Percentiles rank a stretch among this genome's conserved stretches.
Evolutionary conservation across 2,113 vertebrate genomes (phyloP).

Genomic region (Marmota monax): DNA sequence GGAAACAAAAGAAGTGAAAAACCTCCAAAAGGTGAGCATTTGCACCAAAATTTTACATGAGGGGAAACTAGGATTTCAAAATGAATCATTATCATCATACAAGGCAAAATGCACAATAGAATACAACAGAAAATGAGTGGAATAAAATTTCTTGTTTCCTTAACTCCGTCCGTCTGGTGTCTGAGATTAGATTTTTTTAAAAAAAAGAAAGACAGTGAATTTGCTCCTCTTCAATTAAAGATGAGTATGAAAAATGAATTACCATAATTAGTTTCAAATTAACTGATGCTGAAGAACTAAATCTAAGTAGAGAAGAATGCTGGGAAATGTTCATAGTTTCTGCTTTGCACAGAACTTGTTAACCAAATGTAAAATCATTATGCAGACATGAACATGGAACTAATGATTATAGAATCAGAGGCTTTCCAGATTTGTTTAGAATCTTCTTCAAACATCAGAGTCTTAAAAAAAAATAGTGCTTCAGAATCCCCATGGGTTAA

Average conservation of each 20-base stretch:
- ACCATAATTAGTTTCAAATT: conserved; percentile 56
- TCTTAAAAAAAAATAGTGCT: not conserved
- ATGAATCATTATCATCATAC: not conserved
- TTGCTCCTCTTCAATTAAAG: conserved; percentile 35
- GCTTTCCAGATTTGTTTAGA: not conserved
- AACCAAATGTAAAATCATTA: conserved; percentile 50
- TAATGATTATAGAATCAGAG: not conserved
- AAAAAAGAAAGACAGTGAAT: not conserved
- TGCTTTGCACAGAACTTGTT: not conserved
- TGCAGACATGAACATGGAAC: not conserved
- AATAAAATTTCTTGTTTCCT: conserved; percentile 16
- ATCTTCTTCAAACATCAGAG: not conserved
- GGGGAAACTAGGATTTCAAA: not conserved
- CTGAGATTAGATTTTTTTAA: conserved; percentile 35
- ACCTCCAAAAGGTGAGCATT: not conserved
- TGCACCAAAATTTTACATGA: not conserved
- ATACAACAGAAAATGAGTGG: not conserved
- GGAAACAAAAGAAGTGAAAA: not conserved
- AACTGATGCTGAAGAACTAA: conserved; percentile 34
- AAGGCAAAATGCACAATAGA: not conserved
- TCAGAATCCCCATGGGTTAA: not conserved
- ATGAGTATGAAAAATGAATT: conserved; percentile 56
- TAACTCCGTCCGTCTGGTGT: conserved; percentile 41
- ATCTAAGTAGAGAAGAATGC: not conserved
- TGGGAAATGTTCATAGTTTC: conserved; percentile 1